Evolutionary conservation across 2,888 invertebrate species (phyloP), one percentile per base, ranked within the genome.

Genomic region (Labia minor): DNA sequence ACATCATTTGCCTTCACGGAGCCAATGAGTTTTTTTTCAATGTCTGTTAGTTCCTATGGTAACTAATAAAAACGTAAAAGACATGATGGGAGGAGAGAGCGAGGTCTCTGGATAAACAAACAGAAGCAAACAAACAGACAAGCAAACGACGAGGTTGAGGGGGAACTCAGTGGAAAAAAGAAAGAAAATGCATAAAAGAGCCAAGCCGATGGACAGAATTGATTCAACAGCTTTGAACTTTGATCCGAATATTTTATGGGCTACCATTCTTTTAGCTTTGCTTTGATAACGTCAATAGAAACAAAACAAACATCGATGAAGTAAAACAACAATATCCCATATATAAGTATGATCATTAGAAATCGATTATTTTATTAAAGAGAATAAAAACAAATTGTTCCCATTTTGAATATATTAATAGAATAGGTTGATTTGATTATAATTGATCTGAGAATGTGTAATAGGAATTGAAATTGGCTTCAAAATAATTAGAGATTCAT

Each of bases 61-160:
- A 49, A 49, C 49, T 49, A 49, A 49, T 49, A 49, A 49, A 49
- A 49, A 49, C 49, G 49, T 49, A 49, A 49, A 49, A 49, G 49
- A 49, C 49, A 49, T 49, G 49, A 49, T 49, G 49, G 49, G 8
- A 10, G 14, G n/a, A 11, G 6, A 33, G 33, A 33, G 33, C 6
- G 33, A 8, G 33, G 11, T 6, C 6, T 14, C 14, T 49, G 49
- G 3, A 49, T 49, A 49, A 49, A 49, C 49, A 49, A 49, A 49
- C 49, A 49, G 49, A 49, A 49, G 49, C 49, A 49, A 49, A 49
- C 49, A 49, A 49, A 49, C 49, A 49, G 49, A 49, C 49, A 49
- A 49, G 49, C 49, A 49, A 49, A 49, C 49, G 49, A n/a, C n/a
- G n/a, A 33, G 6, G 33, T 33, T 6, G 33, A 33, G 6, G 33